Percentiles rank a stretch among this genome's conserved stretches.
These are phyloP conservation scores for Apodemus speciosus DNA, from an alignment of 2,113 vertebrate species.

Conservation along the genomic window DNA sequence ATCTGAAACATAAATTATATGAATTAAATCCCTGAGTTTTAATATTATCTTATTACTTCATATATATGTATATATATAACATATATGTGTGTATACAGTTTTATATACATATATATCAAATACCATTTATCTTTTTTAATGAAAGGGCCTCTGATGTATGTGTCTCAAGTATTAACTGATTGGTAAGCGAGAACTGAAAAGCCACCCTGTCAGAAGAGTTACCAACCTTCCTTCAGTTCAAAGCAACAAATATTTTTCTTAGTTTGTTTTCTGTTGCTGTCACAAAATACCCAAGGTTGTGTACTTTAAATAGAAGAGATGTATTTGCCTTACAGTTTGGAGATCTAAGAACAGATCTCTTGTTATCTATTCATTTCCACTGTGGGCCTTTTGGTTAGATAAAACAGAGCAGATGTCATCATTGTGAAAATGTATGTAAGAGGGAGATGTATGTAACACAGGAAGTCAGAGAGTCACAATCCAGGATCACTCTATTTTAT, in stretches of 20 bases:
- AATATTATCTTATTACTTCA: neutral
- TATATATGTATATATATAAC: neutral
- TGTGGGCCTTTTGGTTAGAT: neutral
- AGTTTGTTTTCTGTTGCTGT: neutral
- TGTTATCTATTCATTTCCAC: neutral
- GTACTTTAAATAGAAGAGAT: neutral
- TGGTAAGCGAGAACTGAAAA: neutral
- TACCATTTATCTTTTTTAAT: neutral
- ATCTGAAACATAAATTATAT: neutral
- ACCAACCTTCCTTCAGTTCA: neutral
- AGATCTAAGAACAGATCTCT: neutral
- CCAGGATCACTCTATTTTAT: neutral
- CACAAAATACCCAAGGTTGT: neutral
- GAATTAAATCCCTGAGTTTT: conserved; percentile 1
- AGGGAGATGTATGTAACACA: neutral
- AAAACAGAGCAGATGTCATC: neutral
- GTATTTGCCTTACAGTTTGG: neutral
- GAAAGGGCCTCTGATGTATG: neutral
- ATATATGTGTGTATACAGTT: too few species aligned
- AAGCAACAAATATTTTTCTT: conserved; percentile 16
- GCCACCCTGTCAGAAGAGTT: neutral
- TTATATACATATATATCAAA: too few species aligned
- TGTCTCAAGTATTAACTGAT: conserved; percentile 4
- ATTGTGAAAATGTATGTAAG: neutral
- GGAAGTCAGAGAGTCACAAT: neutral